Evolutionary conservation across 2,113 vertebrate species (phyloP).

Genomic region (Gobio gobio): DNA sequence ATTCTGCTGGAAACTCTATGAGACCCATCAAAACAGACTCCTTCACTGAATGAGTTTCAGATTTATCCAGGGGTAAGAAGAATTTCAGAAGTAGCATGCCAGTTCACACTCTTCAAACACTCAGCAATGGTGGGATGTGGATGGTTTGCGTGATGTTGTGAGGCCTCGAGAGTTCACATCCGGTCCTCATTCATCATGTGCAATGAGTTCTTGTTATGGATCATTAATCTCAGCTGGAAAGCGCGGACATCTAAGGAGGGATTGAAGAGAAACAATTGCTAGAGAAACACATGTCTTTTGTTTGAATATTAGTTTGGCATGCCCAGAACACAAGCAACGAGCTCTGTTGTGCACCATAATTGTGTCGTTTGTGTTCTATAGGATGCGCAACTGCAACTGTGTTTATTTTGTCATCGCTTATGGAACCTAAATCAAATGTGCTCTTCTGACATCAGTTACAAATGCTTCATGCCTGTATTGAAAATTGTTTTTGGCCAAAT

Average conservation of each 20-base stretch:
- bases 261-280: background rate
- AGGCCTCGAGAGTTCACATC: background rate
- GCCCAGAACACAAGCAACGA: background rate
- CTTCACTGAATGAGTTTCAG: background rate
- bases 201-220: background rate
- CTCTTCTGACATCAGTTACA: background rate
- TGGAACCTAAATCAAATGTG: background rate
- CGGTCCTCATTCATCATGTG: constrained; percentile 14
- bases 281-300: background rate
- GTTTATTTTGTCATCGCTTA: background rate
- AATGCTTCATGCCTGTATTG: background rate
- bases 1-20: background rate
- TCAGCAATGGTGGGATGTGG: background rate
- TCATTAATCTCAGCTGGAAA: constrained; percentile 5
- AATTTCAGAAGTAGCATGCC: background rate
- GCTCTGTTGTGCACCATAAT: background rate
- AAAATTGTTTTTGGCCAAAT: constrained; percentile 1
- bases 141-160: background rate
- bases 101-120: background rate
- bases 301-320: background rate
- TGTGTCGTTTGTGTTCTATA: no score
- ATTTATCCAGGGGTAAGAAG: background rate
- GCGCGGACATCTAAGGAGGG: background rate
- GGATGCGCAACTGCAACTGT: background rate
- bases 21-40: background rate